Evolutionary conservation across 2,797 vertebrate species (phyloP), one percentile per base, ranked within the genome.

Genomic region (Adelosebastes latens): DNA sequence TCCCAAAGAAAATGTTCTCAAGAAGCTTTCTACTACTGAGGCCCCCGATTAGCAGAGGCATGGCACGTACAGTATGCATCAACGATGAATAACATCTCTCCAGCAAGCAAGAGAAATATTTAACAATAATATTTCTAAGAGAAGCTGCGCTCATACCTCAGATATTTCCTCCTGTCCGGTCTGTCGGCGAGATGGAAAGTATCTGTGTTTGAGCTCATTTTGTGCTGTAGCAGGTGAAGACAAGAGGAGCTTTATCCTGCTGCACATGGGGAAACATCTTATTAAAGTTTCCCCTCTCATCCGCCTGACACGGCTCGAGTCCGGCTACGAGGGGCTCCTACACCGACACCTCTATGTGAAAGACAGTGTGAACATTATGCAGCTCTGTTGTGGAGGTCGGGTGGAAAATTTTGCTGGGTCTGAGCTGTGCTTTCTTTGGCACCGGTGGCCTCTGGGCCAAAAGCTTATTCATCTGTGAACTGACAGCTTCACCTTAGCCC

Each of bases 401-500:
- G 79, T 93, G 95, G 93, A 95, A 95, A 92, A 77, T 89, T 91
- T 87, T 69, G 59, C 92, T 83, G 83, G 87, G 87, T 92, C 88
- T 86, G 88, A 91, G 85, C 87, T 62, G 84, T 95, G 95, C 94
- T 94, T 96, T 92, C 90, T 94, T 96, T 96, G 95, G 95, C 95
- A 92, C 79, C 14, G n/a, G 31, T 70, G 83, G 87, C 88, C 89
- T 87, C 86, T 60, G 46, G 85, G 84, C 91, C 92, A 87, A 89
- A 49, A 84, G 88, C 87, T 82, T 92, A 92, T 95, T 95, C 85
- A 94, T 95, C 91, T 95, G 84, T 84, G 82, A 87, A 84, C 88
- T 91, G 93, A 94, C 92, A 93, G 89, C 80, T 94, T 95, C 89
- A 93, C 91, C 89, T 94, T 82, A 85, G 86, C 91, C 81, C 79